Base-by-base conservation (phyloP, 1,140 invertebrate species). In the Drosophila nigromelanica region DNA sequence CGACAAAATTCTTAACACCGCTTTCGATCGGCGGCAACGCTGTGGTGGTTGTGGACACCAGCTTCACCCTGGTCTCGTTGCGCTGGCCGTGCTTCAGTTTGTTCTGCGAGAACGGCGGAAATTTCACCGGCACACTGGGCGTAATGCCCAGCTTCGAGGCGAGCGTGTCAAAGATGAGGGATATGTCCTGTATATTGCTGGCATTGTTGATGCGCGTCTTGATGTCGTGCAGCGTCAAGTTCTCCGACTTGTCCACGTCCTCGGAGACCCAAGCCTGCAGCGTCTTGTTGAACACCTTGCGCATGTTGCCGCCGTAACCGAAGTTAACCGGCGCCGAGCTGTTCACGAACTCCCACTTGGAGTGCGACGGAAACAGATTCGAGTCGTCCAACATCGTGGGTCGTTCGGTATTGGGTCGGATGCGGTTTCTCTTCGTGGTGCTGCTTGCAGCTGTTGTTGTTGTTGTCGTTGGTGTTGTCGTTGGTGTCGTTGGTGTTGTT, bases 61-160 rank as follows among this genome's bases (percentile, higher is more conserved):
- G 11, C 42, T 78, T 74, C 30, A 58, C 10, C 37, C 59, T 80
- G 3, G 75, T 64, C 4, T 90, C 90, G 12, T 87, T 76, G 5
- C 76, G 79, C 8, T 71, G 73, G 0, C 73, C 35, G 4, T 91
- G 75, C 55, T 92, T 92, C 0, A 92, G 61, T 64, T 92, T 92
- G 40, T 82, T 89, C 1, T 89, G 80, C 5, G 87, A 89, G 50
- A 92, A 92, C 8, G 91, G 91, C 8, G 91, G 91, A 18, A 87
- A 77, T 47, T 91, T 92, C 5, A 78, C 90, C 5, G 77, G 72
- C 0, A 78, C 76, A 51, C 77, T 90, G 5, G 91, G 83, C 0
- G 80, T 89, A 4, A 92, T 92, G n/a, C 90, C 90, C 72, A 92
- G 58, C 51, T 92, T 92, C 10, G 91, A 91, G 55, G 91, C 90